Base-by-base conservation (phyloP, 2,113 vertebrate genomes). In the Rhabdornis inornatus region DNA sequence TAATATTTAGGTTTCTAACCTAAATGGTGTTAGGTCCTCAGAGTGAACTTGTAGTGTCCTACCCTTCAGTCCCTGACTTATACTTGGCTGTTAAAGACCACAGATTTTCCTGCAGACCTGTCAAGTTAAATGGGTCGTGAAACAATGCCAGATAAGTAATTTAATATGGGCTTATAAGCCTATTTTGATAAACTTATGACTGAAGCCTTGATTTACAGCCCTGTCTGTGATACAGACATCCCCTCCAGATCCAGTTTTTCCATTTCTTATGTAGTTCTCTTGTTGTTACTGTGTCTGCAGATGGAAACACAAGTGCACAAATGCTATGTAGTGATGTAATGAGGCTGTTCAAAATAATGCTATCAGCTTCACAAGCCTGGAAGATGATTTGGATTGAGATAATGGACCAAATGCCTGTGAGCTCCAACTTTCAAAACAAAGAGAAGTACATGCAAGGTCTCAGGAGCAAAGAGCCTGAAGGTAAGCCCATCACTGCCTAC, bases 1-100 rank as follows among this genome's bases (percentile, higher is more conserved):
- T 7, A 33, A 17, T 9, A 59, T 79, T 78, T 63, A 12, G 9
- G 23, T 50, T n/a, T 40, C 22, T 75, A 47, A 45, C 33, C 18
- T 39, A 47, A 85, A 72, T 49, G 27, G 16, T 7, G 0, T n/a
- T 74, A 56, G 25, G 12, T 50, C 30, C 47, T 91, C 47, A 23
- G 15, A 53, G 20, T 57, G 31, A 66, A 7, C 6, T 77, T 25
- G 15, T 11, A 53, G 15, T 37, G 0, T 0, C n/a, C 31, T 50
- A 1, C 18, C 78, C 23, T 50, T 89, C 60, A 52, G 11, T 39
- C 35, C 33, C 39, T 82, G 33, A 55, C 13, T 65, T 74, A 60
- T 17, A 14, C 28, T 35, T 22, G 11, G 11, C 11, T 47, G 23
- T 17, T 80, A 22, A 89, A 20, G 61, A 76, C 19, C 24, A 47